Base-by-base conservation (phyloP, 2,888 invertebrate genomes). In the Mechanitis messenoides region DNA sequence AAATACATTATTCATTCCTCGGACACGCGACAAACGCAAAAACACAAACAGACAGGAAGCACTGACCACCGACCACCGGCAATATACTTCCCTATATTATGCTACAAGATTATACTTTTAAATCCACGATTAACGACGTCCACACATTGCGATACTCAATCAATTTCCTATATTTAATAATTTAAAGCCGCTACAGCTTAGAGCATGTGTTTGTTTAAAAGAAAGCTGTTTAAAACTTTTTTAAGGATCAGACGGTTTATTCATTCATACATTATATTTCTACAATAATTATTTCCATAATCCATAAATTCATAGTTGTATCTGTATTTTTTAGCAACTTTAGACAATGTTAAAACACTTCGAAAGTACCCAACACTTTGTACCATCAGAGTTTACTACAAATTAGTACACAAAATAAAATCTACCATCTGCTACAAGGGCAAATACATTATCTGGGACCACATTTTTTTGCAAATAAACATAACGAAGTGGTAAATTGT, bases 1-100 rank as follows among this genome's bases (percentile, higher is more conserved):
- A 42, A 46, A 62, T 62, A 65, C 65, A 58, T 62, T 58, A 60
- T 60, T 60, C 60, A 60, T 60, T 38, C 57, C 45, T 56, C 62
- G 63, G 60, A 63, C 63, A 63, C 63, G 63, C 55, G 63, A 60
- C 63, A 28, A 50, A 35, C 59, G 60, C 60, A 58, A 60, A 58
- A 63, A 58, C 55, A 31, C 50, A 50, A 50, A 50, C 50, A 50
- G 7, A 50, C 50, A 28, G 50, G 50, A 50, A 50, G 50, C 54
- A 57, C 63, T 60, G 63, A 60, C 60, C 60, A 54, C 57, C 60
- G 63, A 63, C 55, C 54, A 60, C 63, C 60, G 63, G 60, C 54
- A 3, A 28, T 54, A 42, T 33, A 55, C 55, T 33, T 50, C 46
- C 55, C 46, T 60, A 60, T 42, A 31, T 28, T 31, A 50, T 50